Conservation (phyloP, 2,797 vertebrate species). For the Sebastolobus altivelis region DNA sequence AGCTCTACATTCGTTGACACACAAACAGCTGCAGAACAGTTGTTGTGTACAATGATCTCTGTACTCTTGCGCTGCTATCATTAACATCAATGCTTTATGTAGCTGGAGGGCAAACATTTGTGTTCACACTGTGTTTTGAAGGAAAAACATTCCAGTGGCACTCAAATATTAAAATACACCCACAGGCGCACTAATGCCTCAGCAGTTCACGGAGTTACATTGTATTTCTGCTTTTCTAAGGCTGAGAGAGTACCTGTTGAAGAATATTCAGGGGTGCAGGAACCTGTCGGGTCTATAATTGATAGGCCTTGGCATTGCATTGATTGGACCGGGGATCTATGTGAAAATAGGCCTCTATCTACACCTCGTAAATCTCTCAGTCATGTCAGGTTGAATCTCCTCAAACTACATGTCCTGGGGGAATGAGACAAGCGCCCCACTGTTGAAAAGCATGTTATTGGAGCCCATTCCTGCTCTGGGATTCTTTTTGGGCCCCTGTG, state of each 20-base stretch:
- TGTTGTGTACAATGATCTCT: constrained; percentile 44
- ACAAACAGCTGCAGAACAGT: constrained; percentile 46
- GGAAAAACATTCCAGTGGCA: constrained; percentile 61
- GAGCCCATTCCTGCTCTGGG: constrained; percentile 63
- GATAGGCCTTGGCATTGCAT: constrained; percentile 53
- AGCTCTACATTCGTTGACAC: constrained; percentile 47
- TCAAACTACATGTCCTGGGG: constrained; percentile 64
- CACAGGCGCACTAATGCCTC: constrained; percentile 50
- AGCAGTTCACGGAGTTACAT: constrained; percentile 13
- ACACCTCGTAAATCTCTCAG: constrained; percentile 70
- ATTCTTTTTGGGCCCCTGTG: constrained; percentile 69
- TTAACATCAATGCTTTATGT: constrained; percentile 59
- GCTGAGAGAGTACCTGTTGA: constrained; percentile 43
- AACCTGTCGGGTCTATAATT: constrained; percentile 56
- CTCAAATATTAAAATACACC: constrained; percentile 73
- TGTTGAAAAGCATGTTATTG: constrained; percentile 75
- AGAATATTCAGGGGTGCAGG: constrained; percentile 29
- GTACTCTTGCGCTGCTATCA: constrained; percentile 49
- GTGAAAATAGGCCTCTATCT: constrained; percentile 62
- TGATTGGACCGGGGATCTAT: constrained; percentile 52
- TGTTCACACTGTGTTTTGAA: constrained; percentile 66
- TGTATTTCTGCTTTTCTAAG: constrained; percentile 35
- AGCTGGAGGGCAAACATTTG: constrained; percentile 64
- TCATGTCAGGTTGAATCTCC: constrained; percentile 70
- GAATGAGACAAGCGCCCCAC: constrained; percentile 57